Base-by-base conservation (phyloP, 2,113 vertebrate species). In the Hypocryptadius cinnamomeus region DNA sequence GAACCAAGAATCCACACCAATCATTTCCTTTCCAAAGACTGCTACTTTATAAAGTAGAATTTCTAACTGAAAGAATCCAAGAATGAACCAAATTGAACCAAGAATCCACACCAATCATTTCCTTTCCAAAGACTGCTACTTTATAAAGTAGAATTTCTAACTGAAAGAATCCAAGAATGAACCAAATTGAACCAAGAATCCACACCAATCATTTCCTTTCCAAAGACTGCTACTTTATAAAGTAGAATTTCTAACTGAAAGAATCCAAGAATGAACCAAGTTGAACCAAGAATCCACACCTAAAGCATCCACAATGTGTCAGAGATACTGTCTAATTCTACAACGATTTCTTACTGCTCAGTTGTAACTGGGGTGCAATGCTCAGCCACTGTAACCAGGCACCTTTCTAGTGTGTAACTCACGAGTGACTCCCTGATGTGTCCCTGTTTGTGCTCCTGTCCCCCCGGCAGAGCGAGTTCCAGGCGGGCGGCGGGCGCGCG, bases 401-500 rank as follows among this genome's bases (percentile, higher is more conserved):
- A 5, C 21, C 15, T 72, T 37, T 39, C 30, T 15, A 15, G 27
- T 33, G 10, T 24, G 23, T 79, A 16, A 64, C 42, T 25, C 14
- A 1, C 13, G 73, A 72, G 40, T 30, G 3, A 13, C 22, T 79
- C 37, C 20, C 53, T 86, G 35, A 61, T 15, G 3, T 74, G 12
- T 83, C 24, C 53, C 73, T 57, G 37, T n/a, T 1, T 54, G 60
- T 71, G 45, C 77, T 45, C 12, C 25, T 65, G 39, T 37, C 11
- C 22, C 30, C 16, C 1, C 20, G 56, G 64, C 78, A 99, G 99
- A 98, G 90, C 0, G 98, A 99, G 42, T 96, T 96, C 15, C 97
- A 98, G 13, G 93, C 94, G 21, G 96, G 98, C 3, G 96, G 97
- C 4, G 97, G 98, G 4, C 97, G 99, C 33, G 97, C 98, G 15